Evolutionary conservation across 2,888 invertebrate species (phyloP).

Genomic region (Limnephilus rhombicus): DNA sequence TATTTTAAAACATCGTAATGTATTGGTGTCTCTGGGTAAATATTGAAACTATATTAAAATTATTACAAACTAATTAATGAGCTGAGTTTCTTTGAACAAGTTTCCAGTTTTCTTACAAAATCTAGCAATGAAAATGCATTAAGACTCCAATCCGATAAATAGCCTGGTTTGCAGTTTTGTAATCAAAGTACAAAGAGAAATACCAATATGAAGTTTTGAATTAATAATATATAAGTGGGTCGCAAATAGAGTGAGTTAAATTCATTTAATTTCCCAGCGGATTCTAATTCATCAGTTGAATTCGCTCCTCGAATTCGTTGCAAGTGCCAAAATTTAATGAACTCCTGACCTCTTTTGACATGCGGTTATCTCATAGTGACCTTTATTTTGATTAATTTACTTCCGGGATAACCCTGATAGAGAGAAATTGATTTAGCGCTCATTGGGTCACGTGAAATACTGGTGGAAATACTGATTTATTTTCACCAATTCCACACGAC

Average conservation of each 20-base stretch:
- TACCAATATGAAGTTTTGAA: not conserved
- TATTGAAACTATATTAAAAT: not conserved
- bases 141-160: too few species aligned
- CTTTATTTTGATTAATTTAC: not conserved
- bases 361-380: not conserved
- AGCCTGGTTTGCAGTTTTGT: not conserved
- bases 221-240: not conserved
- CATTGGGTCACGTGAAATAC: not conserved
- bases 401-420: not conserved
- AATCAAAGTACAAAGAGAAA: not conserved
- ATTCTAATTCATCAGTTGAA: not conserved
- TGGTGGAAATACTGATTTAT: not conserved
- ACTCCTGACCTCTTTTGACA: not conserved
- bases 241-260: not conserved
- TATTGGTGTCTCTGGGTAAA: not conserved
- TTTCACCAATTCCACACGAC: not conserved
- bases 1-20: not conserved
- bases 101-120: not conserved
- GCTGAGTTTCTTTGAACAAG: not conserved
- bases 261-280: not conserved
- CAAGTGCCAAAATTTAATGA: constrained; percentile 28
- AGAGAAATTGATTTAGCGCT: not conserved
- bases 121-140: not conserved
- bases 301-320: not conserved
- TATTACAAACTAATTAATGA: not conserved